Percentiles rank a stretch among this genome's conserved stretches.
phyloP scores from a whole-genome alignment of 2,797 vertebrate species.

The Poliocrania exsul region DNA sequence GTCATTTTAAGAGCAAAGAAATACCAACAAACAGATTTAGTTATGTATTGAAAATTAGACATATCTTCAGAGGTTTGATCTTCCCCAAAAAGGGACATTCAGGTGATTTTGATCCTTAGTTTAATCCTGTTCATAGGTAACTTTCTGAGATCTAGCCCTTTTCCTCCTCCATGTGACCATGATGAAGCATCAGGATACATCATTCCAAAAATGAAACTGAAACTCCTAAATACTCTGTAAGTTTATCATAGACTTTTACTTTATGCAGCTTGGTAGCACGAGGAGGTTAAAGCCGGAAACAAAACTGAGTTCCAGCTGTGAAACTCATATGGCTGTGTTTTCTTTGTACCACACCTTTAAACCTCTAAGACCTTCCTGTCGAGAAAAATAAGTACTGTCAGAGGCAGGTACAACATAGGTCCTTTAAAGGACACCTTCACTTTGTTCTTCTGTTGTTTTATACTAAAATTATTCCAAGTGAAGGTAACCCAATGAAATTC shows the following conservation, averaged over 20 bases:
- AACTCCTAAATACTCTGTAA: neutral
- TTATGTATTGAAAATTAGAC: neutral
- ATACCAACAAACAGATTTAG: neutral
- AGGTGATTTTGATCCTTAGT: neutral
- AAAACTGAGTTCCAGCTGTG: neutral
- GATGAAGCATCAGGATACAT: neutral
- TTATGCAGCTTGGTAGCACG: neutral
- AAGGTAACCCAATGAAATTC: neutral
- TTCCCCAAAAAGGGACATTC: neutral
- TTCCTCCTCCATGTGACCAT: neutral
- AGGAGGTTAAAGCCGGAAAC: neutral
- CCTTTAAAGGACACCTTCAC: neutral
- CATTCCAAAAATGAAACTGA: neutral
- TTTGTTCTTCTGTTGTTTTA: neutral
- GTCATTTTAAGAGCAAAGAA: neutral
- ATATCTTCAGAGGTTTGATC: neutral
- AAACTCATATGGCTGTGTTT: neutral
- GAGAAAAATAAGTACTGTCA: neutral
- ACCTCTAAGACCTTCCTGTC: neutral
- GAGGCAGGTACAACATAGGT: neutral
- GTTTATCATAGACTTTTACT: neutral
- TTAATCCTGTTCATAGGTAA: neutral
- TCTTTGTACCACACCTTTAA: neutral
- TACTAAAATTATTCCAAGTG: neutral
- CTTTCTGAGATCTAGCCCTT: neutral